phyloP scores from a whole-genome alignment of 1,140 invertebrate genomes.

The Papilio helenus region DNA sequence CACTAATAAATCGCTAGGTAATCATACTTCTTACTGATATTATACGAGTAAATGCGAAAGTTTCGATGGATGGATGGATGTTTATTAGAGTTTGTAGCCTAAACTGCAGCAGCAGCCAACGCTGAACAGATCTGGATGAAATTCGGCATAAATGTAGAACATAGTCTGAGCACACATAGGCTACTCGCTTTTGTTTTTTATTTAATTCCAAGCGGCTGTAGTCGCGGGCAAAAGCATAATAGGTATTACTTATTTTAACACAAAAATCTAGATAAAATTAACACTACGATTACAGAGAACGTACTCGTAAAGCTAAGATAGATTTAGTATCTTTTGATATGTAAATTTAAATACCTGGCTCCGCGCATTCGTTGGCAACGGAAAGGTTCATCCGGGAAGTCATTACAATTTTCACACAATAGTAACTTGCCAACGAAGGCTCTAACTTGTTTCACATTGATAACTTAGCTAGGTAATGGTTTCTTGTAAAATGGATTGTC shows the following conservation, averaged over 20 bases:
- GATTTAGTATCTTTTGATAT: slow-evolving; percentile 13
- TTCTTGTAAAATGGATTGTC: neutral
- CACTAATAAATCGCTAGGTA: too few species aligned
- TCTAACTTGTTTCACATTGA: neutral
- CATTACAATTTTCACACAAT: slow-evolving; percentile 27
- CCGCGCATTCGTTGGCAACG: slow-evolving; percentile 9
- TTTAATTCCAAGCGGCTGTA: too few species aligned
- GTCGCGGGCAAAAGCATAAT: too few species aligned
- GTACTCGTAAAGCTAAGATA: neutral
- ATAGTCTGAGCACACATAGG: too few species aligned
- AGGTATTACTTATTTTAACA: neutral
- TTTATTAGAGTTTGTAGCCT: too few species aligned
- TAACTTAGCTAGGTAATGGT: neutral
- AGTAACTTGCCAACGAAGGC: neutral
- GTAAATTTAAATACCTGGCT: slow-evolving; percentile 6
- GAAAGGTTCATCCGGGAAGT: slow-evolving; percentile 26
- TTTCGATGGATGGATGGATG: too few species aligned
- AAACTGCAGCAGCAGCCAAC: too few species aligned
- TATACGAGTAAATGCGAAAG: too few species aligned
- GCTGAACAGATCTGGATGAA: too few species aligned
- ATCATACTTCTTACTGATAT: too few species aligned
- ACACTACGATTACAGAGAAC: neutral
- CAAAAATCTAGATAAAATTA: neutral
- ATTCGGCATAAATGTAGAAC: too few species aligned
- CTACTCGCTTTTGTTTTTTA: too few species aligned